Percentiles rank a stretch among this genome's conserved stretches.
Conservation (phyloP, 1,140 invertebrate genomes). For the Phymastichus coffea region DNA sequence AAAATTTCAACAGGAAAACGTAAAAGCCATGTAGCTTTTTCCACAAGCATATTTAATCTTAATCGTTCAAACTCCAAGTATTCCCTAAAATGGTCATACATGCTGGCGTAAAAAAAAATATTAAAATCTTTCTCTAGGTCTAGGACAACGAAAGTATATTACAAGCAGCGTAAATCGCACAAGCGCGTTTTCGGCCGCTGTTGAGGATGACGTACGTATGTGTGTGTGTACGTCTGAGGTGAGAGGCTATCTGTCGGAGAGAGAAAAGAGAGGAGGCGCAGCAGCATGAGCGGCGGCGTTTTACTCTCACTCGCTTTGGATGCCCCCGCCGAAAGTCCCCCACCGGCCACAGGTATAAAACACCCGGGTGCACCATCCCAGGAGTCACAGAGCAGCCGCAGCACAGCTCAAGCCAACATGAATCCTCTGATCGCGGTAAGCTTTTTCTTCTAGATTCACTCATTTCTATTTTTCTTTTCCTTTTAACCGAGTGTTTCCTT, state of each 20-base stretch:
- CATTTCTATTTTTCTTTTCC: background rate
- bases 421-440: slow-evolving; percentile 58
- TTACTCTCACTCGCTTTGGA: slow-evolving; percentile 52
- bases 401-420: slow-evolving; percentile 54
- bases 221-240: no score
- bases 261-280: slow-evolving; percentile 38
- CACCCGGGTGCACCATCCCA: slow-evolving; percentile 48
- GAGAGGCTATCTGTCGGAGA: slow-evolving; percentile 18
- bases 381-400: slow-evolving; percentile 57
- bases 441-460: slow-evolving; percentile 25
- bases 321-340: slow-evolving; percentile 37
- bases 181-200: no score
- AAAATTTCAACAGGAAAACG: no score
- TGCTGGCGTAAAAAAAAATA: no score
- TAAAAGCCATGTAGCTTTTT: no score
- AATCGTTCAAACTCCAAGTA: no score
- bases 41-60: no score
- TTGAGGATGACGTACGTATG: no score
- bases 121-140: no score
- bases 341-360: slow-evolving; percentile 47
- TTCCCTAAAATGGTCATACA: no score
- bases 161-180: no score
- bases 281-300: slow-evolving; percentile 38
- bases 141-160: no score
- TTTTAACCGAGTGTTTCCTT: background rate